Percentiles rank a stretch among this genome's conserved stretches.
phyloP scores from a whole-genome alignment of 1,140 invertebrate species.

The Hyles vespertilio region DNA sequence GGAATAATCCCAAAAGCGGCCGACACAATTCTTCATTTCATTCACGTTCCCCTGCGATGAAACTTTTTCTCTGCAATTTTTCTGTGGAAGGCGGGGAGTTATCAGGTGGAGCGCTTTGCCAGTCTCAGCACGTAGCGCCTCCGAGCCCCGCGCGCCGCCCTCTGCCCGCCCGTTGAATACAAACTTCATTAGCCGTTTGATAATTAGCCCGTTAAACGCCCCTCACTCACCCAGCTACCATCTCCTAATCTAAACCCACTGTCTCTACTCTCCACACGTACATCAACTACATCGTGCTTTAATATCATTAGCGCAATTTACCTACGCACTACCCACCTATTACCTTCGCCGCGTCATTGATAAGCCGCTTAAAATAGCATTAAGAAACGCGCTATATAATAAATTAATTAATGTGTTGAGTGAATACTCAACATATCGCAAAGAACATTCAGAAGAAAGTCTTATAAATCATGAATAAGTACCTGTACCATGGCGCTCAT shows the following conservation, averaged over 20 bases:
- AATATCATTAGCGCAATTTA: too few relatives aligned
- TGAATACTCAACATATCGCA: too few relatives aligned
- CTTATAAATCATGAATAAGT: too few relatives aligned
- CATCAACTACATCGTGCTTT: background rate
- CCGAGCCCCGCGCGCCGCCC: slow-evolving; percentile 46
- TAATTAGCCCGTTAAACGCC: slow-evolving; percentile 76
- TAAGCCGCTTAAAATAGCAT: too few relatives aligned
- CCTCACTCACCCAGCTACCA: slow-evolving; percentile 60
- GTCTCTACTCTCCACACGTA: slow-evolving; percentile 7
- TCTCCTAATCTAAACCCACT: slow-evolving; percentile 48
- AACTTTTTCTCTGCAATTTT: slow-evolving; percentile 76
- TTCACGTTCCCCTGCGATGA: slow-evolving; percentile 74
- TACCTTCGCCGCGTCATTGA: too few relatives aligned
- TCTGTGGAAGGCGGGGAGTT: slow-evolving; percentile 69
- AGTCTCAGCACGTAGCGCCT: slow-evolving; percentile 69
- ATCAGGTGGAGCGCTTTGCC: slow-evolving; percentile 69
- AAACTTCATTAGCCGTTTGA: slow-evolving; percentile 77
- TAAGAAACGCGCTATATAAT: too few relatives aligned
- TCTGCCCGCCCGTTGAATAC: slow-evolving; percentile 65
- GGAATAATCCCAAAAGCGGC: slow-evolving; percentile 72
- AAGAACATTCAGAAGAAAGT: too few relatives aligned
- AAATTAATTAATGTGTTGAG: too few relatives aligned
- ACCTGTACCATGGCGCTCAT: too few relatives aligned
- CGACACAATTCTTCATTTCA: slow-evolving; percentile 75
- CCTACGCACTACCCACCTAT: too few relatives aligned